Base-by-base conservation (phyloP, 2,113 vertebrate species). In the Muscicapa adusta region DNA sequence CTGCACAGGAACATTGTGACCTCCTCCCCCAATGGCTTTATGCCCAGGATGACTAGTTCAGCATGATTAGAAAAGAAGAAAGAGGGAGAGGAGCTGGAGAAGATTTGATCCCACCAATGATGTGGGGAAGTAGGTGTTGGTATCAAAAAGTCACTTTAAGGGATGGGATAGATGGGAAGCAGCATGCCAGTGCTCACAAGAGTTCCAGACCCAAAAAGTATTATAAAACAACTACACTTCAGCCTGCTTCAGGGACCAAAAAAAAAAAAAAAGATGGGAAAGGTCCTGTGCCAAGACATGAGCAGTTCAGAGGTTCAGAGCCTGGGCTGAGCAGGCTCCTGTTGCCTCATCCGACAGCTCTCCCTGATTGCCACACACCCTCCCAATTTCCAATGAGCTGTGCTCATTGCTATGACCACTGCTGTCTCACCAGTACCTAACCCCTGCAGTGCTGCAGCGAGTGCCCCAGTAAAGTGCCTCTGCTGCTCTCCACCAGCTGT, bases 1-100 rank as follows among this genome's bases (percentile, higher is more conserved):
- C 47, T 8, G 19, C 67, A 86, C 70, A 91, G 74, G 92, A 91
- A 95, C 85, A 83, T 3, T 85, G 77, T 62, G 74, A 62, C 24
- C 85, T 94, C 50, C 71, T 87, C 88, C 33, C n/a, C 54, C 7
- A 7, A 18, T 20, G 25, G 66, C 75, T 91, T 83, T 79, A 57
- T 87, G 79, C 82, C 92, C n/a, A 18, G 51, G 28, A 31, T 63
- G 28, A 63, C 73, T 53, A 19, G 70, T 38, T 91, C 76, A 90
- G 38, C 54, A 50, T 29, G 45, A 26, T n/a, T n/a, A 53, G 71
- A 33, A 66, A 70, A 82, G 31, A 63, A 57, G 22, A 57, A 63
- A 43, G 25, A 29, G 45, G 20, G 12, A 85, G 19, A 92, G 16
- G 22, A 45, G 43, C 13, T 60, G 40, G 17, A 74, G 43, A 13